phyloP scores from a whole-genome alignment of 2,888 invertebrate genomes.

The Mythimna impura region DNA sequence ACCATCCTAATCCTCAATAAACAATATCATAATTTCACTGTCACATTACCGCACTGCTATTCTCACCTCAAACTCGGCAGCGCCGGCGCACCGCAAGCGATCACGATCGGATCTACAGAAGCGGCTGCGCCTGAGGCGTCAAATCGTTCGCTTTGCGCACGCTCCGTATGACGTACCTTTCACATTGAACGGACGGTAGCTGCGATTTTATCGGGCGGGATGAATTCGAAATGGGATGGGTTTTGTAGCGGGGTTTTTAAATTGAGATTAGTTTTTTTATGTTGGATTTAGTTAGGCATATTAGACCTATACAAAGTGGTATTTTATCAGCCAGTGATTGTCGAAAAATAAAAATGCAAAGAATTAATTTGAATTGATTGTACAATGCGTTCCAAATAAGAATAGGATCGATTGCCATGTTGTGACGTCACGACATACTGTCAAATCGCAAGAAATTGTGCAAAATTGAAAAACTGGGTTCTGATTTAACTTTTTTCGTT shows the following conservation, averaged over 20 bases:
- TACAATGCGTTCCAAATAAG: too few relatives aligned
- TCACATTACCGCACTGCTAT: conserved; percentile 66
- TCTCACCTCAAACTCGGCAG: conserved; percentile 66
- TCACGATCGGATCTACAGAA: conserved; percentile 80
- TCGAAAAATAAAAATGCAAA: neutral
- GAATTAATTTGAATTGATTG: neutral
- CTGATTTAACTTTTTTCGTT: too few relatives aligned
- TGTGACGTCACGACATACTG: too few relatives aligned
- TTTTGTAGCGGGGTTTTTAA: conserved; percentile 6
- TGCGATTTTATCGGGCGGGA: conserved; percentile 54
- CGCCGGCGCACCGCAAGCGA: conserved; percentile 72
- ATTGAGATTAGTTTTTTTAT: neutral
- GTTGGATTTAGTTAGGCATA: neutral
- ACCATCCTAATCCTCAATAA: conserved; percentile 50
- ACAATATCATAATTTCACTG: conserved; percentile 68
- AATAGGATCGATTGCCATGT: too few relatives aligned
- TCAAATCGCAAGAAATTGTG: too few relatives aligned
- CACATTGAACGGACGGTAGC: conserved; percentile 57
- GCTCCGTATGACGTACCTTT: conserved; percentile 60
- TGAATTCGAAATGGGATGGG: conserved; percentile 43
- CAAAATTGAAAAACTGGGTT: too few relatives aligned
- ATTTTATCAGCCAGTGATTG: too few relatives aligned
- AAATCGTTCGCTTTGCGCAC: conserved; percentile 76
- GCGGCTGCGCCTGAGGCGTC: conserved; percentile 77
- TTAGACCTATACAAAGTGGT: too few relatives aligned